A percentile compares a stretch with the other conserved stretches of the same genome.
Evolutionary conservation across 2,797 vertebrate genomes (phyloP).

Genomic region (Prionace glauca): DNA sequence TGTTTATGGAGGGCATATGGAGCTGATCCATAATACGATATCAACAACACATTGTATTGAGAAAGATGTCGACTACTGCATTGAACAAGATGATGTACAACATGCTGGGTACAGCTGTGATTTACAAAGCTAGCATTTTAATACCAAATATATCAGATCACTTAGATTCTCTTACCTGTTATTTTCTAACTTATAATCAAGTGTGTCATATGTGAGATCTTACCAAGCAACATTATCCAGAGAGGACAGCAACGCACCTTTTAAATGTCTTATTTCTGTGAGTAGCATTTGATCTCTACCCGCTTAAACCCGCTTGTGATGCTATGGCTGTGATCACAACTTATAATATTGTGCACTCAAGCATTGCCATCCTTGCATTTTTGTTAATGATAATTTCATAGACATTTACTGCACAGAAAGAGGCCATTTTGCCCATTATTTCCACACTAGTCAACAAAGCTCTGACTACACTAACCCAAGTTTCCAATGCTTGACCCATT

Average conservation of each 20-base stretch:
- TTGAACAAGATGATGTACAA: background rate
- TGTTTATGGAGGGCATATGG: constrained; percentile 27
- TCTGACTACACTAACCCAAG: too few relatives aligned
- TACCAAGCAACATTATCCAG: background rate
- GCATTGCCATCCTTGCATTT: background rate
- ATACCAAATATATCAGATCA: background rate
- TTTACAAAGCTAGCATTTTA: background rate
- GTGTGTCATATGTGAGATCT: background rate
- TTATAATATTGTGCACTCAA: background rate
- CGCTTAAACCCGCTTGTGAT: background rate
- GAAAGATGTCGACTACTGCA: background rate
- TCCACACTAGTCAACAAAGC: too few relatives aligned
- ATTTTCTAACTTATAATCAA: background rate
- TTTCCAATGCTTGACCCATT: too few relatives aligned
- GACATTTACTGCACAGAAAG: too few relatives aligned
- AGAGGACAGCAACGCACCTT: background rate
- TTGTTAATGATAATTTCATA: too few relatives aligned
- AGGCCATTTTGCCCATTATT: too few relatives aligned
- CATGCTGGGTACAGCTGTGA: background rate
- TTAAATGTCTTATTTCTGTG: background rate
- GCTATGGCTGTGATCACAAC: background rate
- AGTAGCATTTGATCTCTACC: background rate
- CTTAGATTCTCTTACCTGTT: background rate
- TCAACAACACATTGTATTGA: background rate
- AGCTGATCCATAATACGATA: background rate